Base-by-base conservation (phyloP, 2,888 invertebrate genomes). In the Cremastobaeus sp. region DNA sequence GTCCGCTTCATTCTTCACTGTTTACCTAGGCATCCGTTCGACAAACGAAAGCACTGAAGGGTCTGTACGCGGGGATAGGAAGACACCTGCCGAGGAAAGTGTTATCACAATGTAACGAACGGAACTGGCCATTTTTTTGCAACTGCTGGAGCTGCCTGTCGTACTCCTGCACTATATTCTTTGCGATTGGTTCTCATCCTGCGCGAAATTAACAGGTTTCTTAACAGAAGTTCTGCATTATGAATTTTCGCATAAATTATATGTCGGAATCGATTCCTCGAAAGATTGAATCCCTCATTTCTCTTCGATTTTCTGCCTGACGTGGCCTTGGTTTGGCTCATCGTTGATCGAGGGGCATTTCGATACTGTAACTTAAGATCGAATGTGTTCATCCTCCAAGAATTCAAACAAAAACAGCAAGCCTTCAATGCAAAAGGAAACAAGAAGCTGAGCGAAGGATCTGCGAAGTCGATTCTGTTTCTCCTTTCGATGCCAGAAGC, bases 341-440 rank as follows among this genome's bases (percentile, higher is more conserved):
- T 77, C 73, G 72, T 41, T 79, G 80, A 84, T 84, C 83, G 79
- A 82, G 83, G 78, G 81, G 75, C 81, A 76, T 57, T 76, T 73
- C 80, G 79, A 83, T 76, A 79, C 78, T 75, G 75, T 77, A 77
- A 76, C 66, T 78, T 77, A 76, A 81, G 80, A 82, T 84, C 83
- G 83, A 84, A 84, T 84, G 84, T 82, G 80, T 85, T 85, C 84
- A 84, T 84, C 82, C 81, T 78, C 48, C 74, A 80, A 81, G 85
- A 81, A 85, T 85, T 82, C 84, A 82, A 82, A 83, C 77, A 82
- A 79, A 77, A 76, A 62, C 64, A 77, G 69, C 55, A 60, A 57
- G 65, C 52, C 41, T 66, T 45, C 66, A 70, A 77, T 59, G 59
- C 70, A 57, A 73, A 62, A 68, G 54, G 47, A 57, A 70, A 66